Conservation (phyloP, 2,113 vertebrate species). For the Gymnobelideus leadbeateri region DNA sequence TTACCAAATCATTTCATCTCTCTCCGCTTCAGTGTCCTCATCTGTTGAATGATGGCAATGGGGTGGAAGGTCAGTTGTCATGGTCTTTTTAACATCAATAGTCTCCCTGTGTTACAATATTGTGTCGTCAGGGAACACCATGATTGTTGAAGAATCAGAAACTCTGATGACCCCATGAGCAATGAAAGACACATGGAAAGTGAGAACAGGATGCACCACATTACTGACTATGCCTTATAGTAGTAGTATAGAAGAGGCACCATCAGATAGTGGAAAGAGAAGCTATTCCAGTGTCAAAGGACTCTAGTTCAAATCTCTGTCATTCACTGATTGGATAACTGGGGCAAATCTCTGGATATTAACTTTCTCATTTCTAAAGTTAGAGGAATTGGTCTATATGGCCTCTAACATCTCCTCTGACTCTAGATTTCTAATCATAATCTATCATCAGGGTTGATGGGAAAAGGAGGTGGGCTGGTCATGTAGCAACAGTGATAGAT, state of each 20-base stretch:
- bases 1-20: background rate
- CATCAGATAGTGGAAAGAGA: background rate
- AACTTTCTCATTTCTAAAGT: background rate
- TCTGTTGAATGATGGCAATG: background rate
- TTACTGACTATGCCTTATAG: background rate
- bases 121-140: background rate
- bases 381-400: background rate
- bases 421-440: background rate
- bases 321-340: background rate
- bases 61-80: background rate
- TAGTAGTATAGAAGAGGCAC: background rate
- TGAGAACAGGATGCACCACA: background rate
- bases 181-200: background rate
- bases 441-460: background rate
- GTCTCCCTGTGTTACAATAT: background rate
- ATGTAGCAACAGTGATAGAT: background rate
- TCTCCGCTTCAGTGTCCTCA: background rate
- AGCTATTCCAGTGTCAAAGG: background rate
- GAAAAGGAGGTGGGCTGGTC: background rate
- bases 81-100: background rate
- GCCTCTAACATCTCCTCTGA: background rate
- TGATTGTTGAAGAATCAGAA: background rate
- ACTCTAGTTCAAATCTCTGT: background rate
- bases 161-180: background rate
- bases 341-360: background rate